Conservation (phyloP, 1,140 invertebrate genomes). For the Caenorhabditis inopinata region DNA sequence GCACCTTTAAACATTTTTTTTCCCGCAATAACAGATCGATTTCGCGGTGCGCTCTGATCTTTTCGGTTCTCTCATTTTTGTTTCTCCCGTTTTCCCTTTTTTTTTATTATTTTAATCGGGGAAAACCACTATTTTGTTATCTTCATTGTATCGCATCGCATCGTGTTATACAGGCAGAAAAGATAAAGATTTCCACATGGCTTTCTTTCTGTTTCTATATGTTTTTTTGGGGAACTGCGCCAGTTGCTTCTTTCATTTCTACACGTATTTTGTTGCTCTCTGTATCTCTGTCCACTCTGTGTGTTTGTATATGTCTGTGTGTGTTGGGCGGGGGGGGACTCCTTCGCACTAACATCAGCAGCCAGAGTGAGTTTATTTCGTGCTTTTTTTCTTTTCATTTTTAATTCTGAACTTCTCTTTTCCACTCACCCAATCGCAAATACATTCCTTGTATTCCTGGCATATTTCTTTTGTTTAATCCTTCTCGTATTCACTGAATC, state of each 20-base stretch:
- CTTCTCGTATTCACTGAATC: too few relatives aligned
- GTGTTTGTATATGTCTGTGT: slow-evolving; percentile 5
- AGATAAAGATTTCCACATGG: neutral
- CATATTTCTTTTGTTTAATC: too few relatives aligned
- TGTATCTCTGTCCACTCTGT: slow-evolving; percentile 1
- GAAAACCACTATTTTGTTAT: too few relatives aligned
- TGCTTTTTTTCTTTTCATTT: neutral
- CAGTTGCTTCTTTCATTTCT: slow-evolving; percentile 25
- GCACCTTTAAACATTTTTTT: too few relatives aligned
- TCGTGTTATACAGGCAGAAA: too few relatives aligned
- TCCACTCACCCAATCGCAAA: slow-evolving; percentile 6
- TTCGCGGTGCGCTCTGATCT: too few relatives aligned
- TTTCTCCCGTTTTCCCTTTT: too few relatives aligned
- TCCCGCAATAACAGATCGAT: too few relatives aligned
- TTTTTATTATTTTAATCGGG: too few relatives aligned
- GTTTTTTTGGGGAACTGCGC: neutral
- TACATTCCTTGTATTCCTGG: neutral
- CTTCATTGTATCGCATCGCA: too few relatives aligned
- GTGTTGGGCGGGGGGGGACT: slow-evolving; percentile 14
- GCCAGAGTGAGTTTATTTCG: neutral
- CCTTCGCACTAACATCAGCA: slow-evolving; percentile 3
- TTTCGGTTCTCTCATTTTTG: too few relatives aligned
- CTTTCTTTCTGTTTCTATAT: neutral
- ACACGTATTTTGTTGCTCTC: slow-evolving; percentile 19
- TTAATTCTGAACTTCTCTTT: neutral